Evolutionary conservation across 2,888 invertebrate species (phyloP).

Genomic region (Lithophane semibrunnea): DNA sequence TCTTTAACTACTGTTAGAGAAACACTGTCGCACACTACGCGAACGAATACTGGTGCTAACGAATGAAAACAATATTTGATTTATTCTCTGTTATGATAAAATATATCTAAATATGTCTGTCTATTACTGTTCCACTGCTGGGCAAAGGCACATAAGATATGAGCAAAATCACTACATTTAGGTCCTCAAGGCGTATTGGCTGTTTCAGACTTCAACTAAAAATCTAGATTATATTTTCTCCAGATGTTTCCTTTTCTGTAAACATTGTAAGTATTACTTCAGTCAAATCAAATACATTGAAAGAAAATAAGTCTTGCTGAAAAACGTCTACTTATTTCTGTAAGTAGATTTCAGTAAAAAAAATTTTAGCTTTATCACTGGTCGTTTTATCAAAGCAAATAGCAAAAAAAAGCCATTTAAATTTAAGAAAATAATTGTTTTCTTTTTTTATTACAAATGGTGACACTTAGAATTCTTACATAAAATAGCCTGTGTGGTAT

Average conservation of each 20-base stretch:
- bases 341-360: background rate
- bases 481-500: background rate
- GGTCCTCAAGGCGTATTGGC: background rate
- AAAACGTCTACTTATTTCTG: background rate
- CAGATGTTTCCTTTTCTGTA: background rate
- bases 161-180: background rate
- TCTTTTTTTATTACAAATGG: background rate
- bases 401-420: background rate
- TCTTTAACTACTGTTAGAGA: background rate
- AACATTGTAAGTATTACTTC: background rate
- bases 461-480: background rate
- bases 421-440: background rate
- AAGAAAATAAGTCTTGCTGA: background rate
- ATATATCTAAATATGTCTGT: background rate
- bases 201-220: background rate
- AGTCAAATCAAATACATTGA: background rate
- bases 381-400: background rate
- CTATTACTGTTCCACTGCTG: background rate
- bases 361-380: background rate
- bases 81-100: background rate
- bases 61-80: background rate
- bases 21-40: background rate
- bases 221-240: background rate
- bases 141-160: background rate
- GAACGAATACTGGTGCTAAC: background rate